Conservation (phyloP, 2,797 vertebrate species). For the Malurus leucopterus region DNA sequence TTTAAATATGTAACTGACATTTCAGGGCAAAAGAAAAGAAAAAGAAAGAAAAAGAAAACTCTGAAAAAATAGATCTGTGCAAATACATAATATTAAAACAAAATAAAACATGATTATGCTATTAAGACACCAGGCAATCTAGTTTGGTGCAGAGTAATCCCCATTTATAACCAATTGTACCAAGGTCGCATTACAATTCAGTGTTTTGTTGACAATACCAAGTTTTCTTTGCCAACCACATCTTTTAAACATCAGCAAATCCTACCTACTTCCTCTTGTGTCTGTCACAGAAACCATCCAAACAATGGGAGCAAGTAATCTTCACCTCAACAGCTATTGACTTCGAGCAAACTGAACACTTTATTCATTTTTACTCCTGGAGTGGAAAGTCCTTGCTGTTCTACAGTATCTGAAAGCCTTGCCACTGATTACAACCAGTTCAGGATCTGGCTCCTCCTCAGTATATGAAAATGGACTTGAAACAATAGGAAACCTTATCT, state of each 20-base stretch:
- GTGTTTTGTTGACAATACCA: conserved; percentile 27
- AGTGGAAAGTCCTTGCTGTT: conserved; percentile 10
- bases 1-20: neutral
- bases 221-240: conserved; percentile 39
- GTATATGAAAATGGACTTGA: conserved; percentile 24
- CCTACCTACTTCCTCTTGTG: conserved; percentile 62
- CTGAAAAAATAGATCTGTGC: neutral
- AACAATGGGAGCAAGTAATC: conserved; percentile 45
- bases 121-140: neutral
- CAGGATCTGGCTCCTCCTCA: conserved; percentile 56
- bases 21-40: neutral
- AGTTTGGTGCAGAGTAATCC: neutral
- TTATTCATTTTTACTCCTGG: conserved; percentile 41
- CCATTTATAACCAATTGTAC: conserved; percentile 6
- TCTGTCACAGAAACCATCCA: conserved; percentile 58
- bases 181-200: conserved; percentile 9
- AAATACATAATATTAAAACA: neutral
- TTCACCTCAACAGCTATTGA: conserved; percentile 53
- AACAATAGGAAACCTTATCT: conserved; percentile 54
- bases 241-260: conserved; percentile 47
- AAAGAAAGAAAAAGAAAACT: neutral
- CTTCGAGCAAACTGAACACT: conserved; percentile 20
- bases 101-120: neutral
- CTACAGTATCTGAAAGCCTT: conserved; percentile 9
- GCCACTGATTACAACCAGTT: conserved; percentile 14